These are phyloP conservation scores for Drosophila fuyamai DNA, from an alignment of 1,140 invertebrate genomes.

Conservation along the genomic window DNA sequence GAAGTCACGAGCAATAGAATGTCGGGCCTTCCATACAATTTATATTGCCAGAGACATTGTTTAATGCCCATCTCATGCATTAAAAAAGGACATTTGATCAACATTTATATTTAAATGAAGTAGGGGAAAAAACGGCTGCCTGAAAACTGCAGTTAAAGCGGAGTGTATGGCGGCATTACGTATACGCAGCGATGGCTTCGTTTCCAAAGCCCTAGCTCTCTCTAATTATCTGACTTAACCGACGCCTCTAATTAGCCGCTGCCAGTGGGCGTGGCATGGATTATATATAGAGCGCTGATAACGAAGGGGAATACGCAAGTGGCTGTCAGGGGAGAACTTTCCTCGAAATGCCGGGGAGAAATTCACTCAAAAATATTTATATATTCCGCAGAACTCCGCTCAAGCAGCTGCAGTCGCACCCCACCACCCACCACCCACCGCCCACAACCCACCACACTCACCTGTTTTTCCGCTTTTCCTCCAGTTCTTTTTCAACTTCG, in stretches of 20 bases:
- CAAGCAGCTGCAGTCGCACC: slow-evolving; percentile 16
- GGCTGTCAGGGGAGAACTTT: slow-evolving; percentile 1
- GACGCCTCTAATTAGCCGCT: slow-evolving; percentile 36
- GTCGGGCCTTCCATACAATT: not conserved
- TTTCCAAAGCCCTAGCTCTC: not conserved
- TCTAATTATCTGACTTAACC: slow-evolving; percentile 29
- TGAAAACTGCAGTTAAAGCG: no score
- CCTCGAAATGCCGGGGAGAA: not conserved
- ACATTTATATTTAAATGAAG: no score
- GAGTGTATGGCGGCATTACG: slow-evolving; percentile 1
- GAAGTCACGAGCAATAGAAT: not conserved
- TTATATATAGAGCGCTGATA: not conserved
- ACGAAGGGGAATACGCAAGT: slow-evolving; percentile 4
- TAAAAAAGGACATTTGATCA: no score
- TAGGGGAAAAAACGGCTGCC: no score
- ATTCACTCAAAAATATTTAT: slow-evolving; percentile 25
- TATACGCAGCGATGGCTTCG: slow-evolving; percentile 16
- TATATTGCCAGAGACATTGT: no score
- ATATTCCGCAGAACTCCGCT: slow-evolving; percentile 19
- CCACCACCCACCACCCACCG: no score
- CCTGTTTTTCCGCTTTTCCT: slow-evolving; percentile 23
- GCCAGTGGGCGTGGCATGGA: slow-evolving; percentile 16
- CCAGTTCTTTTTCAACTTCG: slow-evolving; percentile 15
- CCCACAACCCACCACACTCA: slow-evolving; percentile 1
- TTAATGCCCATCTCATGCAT: no score